A percentile compares a stretch with the other conserved stretches of the same genome.
Evolutionary conservation across 2,113 vertebrate species (phyloP).

Genomic region (Ibidorhyncha struthersii): DNA sequence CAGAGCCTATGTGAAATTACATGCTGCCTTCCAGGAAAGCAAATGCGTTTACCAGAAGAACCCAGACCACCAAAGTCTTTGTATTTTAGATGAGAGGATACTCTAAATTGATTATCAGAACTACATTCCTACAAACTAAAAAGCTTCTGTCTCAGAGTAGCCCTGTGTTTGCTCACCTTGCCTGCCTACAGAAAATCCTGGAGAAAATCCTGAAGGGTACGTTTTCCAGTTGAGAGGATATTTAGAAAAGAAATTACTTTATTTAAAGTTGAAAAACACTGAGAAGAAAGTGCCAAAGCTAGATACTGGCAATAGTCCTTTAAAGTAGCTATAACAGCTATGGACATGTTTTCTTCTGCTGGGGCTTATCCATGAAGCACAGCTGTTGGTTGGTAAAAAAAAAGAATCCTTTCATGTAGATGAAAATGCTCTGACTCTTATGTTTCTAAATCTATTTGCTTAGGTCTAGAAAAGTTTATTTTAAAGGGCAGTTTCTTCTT

Average conservation of each 20-base stretch:
- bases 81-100: neutral
- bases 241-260: neutral
- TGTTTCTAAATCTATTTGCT: slow-evolving; percentile 36
- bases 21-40: neutral
- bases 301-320: neutral
- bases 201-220: neutral
- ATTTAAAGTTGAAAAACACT: neutral
- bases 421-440: slow-evolving; percentile 2
- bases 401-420: slow-evolving; percentile 17
- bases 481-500: slow-evolving; percentile 43
- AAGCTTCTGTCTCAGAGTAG: neutral
- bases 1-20: neutral
- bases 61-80: neutral
- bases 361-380: slow-evolving; percentile 42
- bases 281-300: neutral
- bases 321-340: neutral
- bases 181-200: neutral
- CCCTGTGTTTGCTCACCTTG: neutral
- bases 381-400: slow-evolving; percentile 4
- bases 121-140: neutral
- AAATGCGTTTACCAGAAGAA: neutral
- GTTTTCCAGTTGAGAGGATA: neutral
- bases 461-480: slow-evolving; percentile 23
- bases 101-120: neutral
- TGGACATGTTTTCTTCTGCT: neutral